These are phyloP conservation scores for Platerodrilus igneus DNA, from an alignment of 2,888 invertebrate species.

Conservation along the genomic window DNA sequence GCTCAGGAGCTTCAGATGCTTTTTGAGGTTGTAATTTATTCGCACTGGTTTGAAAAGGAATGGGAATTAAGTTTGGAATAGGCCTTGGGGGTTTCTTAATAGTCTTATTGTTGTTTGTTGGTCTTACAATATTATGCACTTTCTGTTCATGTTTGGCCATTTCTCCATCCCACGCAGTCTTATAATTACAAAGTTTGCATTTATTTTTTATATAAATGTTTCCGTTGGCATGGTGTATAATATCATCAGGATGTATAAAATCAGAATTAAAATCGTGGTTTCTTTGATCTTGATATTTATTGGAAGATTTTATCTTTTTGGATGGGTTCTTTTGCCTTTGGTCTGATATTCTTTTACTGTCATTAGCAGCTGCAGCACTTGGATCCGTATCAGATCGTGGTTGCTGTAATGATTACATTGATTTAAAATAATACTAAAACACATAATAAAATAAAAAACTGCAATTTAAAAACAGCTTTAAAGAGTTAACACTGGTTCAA, in stretches of 20 bases:
- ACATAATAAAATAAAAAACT: too few species aligned
- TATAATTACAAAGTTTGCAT: conserved; percentile 55
- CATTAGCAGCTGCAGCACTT: conserved; percentile 20
- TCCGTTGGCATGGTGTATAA: conserved; percentile 47
- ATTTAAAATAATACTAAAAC: too few species aligned
- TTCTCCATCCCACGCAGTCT: conserved; percentile 56
- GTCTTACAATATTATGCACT: conserved; percentile 45
- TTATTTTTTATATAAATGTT: conserved; percentile 48
- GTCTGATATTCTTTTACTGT: conserved; percentile 26
- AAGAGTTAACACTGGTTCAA: too few species aligned
- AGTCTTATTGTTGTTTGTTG: conserved; percentile 28
- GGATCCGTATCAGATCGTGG: conserved; percentile 26
- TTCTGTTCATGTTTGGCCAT: conserved; percentile 53
- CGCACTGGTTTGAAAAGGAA: conserved; percentile 45
- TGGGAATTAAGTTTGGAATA: conserved; percentile 71
- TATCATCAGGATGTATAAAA: conserved; percentile 50
- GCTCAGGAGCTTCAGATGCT: conserved; percentile 31
- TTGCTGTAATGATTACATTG: conserved; percentile 29
- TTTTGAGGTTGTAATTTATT: conserved; percentile 16
- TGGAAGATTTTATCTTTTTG: conserved; percentile 31
- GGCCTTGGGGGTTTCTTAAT: conserved; percentile 55
- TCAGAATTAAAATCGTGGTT: conserved; percentile 44
- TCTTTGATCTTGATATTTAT: conserved; percentile 27
- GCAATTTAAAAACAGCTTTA: too few species aligned
- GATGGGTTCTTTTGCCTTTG: conserved; percentile 29